A percentile compares a stretch with the other conserved stretches of the same genome.
phyloP scores from a whole-genome alignment of 1,140 invertebrate species.

The Pollicipes pollicipes region DNA sequence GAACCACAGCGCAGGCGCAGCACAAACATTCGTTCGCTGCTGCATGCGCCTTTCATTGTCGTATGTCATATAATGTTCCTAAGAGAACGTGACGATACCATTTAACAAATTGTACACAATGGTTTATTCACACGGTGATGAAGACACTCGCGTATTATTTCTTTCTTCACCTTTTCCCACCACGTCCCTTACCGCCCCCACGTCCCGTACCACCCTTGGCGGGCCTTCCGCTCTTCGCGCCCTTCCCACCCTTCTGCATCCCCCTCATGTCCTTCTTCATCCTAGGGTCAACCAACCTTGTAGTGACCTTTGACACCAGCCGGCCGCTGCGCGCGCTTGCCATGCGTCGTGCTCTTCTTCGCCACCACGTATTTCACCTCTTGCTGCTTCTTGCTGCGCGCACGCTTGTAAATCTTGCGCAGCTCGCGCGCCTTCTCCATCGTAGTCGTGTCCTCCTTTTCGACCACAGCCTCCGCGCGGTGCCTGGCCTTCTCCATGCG shows the following conservation, averaged over 20 bases:
- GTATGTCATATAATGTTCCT: too few relatives aligned
- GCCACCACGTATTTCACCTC: conserved; percentile 87
- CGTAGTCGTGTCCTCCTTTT: conserved; percentile 61
- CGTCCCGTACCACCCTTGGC: too few relatives aligned
- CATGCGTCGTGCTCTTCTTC: conserved; percentile 59
- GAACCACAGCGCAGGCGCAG: too few relatives aligned
- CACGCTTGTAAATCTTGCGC: conserved; percentile 16
- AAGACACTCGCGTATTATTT: too few relatives aligned
- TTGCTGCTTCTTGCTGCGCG: conserved; percentile 44
- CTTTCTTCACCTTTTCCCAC: too few relatives aligned
- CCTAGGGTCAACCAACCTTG: conserved; percentile 81
- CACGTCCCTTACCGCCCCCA: neutral
- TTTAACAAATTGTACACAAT: too few relatives aligned
- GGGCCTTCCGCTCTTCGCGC: neutral
- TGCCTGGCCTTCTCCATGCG: conserved; percentile 88
- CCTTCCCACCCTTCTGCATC: conserved; percentile 28
- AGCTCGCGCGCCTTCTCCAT: conserved; percentile 20
- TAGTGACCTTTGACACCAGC: conserved; percentile 76
- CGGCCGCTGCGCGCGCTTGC: conserved; percentile 57
- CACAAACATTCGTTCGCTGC: too few relatives aligned
- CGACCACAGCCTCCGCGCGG: conserved; percentile 77
- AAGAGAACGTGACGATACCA: too few relatives aligned
- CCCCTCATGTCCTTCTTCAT: conserved; percentile 84
- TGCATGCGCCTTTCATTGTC: too few relatives aligned
- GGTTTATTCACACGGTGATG: too few relatives aligned